Percentiles rank a stretch among this genome's conserved stretches.
Evolutionary conservation across 2,113 vertebrate species (phyloP).

Genomic region (Sterrhoptilus dennistouni): DNA sequence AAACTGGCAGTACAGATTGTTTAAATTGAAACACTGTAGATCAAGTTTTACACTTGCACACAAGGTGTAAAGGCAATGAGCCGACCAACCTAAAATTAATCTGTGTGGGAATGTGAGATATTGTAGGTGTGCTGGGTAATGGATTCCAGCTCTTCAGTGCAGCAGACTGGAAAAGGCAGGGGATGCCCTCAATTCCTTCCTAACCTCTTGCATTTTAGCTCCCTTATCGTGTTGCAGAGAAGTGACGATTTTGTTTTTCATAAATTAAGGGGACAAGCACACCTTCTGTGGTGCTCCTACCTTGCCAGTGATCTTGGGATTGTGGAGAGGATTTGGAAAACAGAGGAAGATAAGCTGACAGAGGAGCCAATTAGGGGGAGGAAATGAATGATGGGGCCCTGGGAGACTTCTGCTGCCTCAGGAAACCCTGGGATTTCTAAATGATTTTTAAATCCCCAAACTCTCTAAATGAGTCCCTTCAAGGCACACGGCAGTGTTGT

Average conservation of each 20-base stretch:
- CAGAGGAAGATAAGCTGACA: neutral
- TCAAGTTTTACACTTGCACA: conserved; percentile 50
- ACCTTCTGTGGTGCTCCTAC: neutral
- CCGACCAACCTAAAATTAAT: conserved; percentile 54
- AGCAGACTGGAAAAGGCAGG: conserved; percentile 57
- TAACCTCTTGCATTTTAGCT: neutral
- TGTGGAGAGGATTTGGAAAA: neutral
- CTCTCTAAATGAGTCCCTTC: neutral
- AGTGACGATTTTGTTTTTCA: neutral
- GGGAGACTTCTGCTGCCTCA: neutral
- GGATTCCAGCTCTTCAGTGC: conserved; percentile 13
- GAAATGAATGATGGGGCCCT: neutral
- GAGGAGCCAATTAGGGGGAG: neutral
- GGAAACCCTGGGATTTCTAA: neutral
- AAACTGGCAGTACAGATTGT: neutral
- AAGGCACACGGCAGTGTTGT: neutral
- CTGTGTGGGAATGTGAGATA: conserved; percentile 49
- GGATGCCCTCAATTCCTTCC: neutral
- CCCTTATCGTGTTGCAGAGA: neutral
- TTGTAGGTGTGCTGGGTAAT: conserved; percentile 41
- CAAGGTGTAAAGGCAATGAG: conserved; percentile 58
- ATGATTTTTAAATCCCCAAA: neutral
- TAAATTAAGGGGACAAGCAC: neutral
- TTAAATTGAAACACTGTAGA: conserved; percentile 36
- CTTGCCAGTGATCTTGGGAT: neutral